Evolutionary conservation across 2,888 invertebrate genomes (phyloP), one percentile per base, ranked within the genome.

Genomic region (Caenorhabditis sp.): DNA sequence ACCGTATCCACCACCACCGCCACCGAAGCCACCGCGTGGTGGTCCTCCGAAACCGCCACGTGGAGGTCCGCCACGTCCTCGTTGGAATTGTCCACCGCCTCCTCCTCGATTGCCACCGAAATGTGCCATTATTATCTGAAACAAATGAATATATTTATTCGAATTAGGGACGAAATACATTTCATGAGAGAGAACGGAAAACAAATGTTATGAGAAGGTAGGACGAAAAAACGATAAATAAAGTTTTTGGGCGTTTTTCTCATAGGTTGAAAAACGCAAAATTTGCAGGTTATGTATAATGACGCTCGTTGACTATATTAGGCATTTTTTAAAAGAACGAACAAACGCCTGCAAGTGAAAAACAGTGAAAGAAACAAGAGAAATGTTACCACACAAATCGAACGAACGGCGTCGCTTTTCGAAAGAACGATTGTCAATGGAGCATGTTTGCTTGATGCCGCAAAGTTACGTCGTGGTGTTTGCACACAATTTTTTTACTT

Each of bases 371-470:
- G n/a, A n/a, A n/a, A n/a, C n/a, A n/a, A n/a, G 14, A n/a, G 19
- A 21, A 24, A 57, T 49, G 1, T 51, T 58, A n/a, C n/a, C n/a
- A n/a, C n/a, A n/a, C n/a, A n/a, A n/a, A n/a, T n/a, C n/a, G n/a
- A n/a, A n/a, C 31, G 57, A 36, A n/a, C 26, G 57, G 36, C 31
- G 31, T 58, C 57, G n/a, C n/a, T n/a, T 17, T 51, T 19, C 19
- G 27, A n/a, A 36, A 26, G n/a, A 17, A 2, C n/a, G 1, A 1
- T 54, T 19, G 14, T 31, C 62, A 31, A 27, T 37, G 37, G 72
- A 62, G 72, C 72, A 58, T 54, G 23, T n/a, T 54, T 72, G 58
- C 65, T 58, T 5, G 36, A n/a, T 71, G n/a, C 8, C 49, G 71
- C 60, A 61, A 0, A 23, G 27, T 5, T 36, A 12, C 71, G 71